Conservation (phyloP, 2,797 vertebrate species). For the Lateolabrax maculatus region DNA sequence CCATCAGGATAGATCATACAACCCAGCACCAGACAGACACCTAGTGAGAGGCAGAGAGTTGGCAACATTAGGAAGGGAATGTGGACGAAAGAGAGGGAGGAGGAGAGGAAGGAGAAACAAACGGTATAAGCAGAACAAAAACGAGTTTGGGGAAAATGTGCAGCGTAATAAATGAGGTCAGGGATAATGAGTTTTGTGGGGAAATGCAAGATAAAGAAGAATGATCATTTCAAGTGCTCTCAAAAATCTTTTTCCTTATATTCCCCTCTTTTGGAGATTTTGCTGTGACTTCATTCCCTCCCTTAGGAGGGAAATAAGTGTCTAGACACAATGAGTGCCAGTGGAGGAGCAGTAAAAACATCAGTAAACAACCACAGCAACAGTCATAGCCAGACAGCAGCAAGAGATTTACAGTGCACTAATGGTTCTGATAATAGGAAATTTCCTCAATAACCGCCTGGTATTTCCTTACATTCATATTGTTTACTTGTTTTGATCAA, state of each 20-base stretch:
- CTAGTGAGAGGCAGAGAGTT: conserved; percentile 69
- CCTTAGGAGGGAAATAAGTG: conserved; percentile 19
- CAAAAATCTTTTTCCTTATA: not conserved
- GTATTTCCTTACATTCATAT: conserved; percentile 13
- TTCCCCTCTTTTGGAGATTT: conserved; percentile 13
- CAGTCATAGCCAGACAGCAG: conserved; percentile 25
- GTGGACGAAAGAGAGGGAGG: not conserved
- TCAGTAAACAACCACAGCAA: conserved; percentile 36
- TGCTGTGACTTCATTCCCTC: conserved; percentile 23
- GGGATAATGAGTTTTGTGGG: conserved; percentile 27
- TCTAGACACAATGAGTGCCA: conserved; percentile 26
- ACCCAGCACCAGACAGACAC: conserved; percentile 94
- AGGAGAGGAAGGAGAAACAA: not conserved
- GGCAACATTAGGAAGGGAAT: not conserved
- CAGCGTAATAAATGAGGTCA: conserved; percentile 34
- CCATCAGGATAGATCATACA: conserved; percentile 97
- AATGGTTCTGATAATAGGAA: conserved; percentile 4
- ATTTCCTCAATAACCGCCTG: conserved; percentile 2
- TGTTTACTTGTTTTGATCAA: conserved; percentile 24
- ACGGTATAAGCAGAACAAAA: conserved; percentile 2
- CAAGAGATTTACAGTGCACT: not conserved
- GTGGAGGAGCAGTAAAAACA: conserved; percentile 32
- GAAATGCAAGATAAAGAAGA: conserved; percentile 33
- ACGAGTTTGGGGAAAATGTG: not conserved
- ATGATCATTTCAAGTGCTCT: conserved; percentile 32